Evolutionary conservation across 2,797 vertebrate species (phyloP).

Genomic region (Helostoma temminkii): DNA sequence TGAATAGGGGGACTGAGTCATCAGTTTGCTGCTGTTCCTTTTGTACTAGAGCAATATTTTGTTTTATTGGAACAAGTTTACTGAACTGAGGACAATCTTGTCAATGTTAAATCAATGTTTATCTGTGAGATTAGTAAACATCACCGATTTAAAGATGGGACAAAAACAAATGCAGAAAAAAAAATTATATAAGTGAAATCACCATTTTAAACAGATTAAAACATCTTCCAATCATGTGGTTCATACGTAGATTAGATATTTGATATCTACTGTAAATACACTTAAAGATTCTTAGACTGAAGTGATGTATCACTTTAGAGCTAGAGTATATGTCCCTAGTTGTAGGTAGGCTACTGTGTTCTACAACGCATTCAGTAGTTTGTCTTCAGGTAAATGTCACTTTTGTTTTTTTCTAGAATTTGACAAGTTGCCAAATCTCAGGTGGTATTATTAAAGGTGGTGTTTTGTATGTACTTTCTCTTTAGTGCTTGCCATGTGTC

Average conservation of each 20-base stretch:
- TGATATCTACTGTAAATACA: not conserved
- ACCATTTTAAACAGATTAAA: not conserved
- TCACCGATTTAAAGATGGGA: constrained; percentile 4
- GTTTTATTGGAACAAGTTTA: constrained; percentile 1
- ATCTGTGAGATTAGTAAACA: not conserved
- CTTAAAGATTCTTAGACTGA: not conserved
- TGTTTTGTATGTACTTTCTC: not conserved
- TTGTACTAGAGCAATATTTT: constrained; percentile 21
- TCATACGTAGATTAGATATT: too few relatives aligned
- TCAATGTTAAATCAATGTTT: not conserved
- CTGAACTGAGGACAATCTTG: not conserved
- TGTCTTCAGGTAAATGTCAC: not conserved
- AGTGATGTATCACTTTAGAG: not conserved
- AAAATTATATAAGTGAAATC: too few relatives aligned
- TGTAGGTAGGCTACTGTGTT: constrained; percentile 1
- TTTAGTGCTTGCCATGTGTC: not conserved
- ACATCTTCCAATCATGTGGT: not conserved
- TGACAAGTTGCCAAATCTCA: not conserved
- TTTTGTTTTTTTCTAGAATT: not conserved
- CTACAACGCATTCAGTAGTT: not conserved
- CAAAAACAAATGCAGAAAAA: not conserved
- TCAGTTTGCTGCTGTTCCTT: constrained; percentile 10
- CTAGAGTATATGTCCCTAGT: not conserved
- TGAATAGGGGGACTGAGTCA: not conserved
- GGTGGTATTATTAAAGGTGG: not conserved